Conservation (phyloP, 2,113 vertebrate species). For the Oryzias woworae region DNA sequence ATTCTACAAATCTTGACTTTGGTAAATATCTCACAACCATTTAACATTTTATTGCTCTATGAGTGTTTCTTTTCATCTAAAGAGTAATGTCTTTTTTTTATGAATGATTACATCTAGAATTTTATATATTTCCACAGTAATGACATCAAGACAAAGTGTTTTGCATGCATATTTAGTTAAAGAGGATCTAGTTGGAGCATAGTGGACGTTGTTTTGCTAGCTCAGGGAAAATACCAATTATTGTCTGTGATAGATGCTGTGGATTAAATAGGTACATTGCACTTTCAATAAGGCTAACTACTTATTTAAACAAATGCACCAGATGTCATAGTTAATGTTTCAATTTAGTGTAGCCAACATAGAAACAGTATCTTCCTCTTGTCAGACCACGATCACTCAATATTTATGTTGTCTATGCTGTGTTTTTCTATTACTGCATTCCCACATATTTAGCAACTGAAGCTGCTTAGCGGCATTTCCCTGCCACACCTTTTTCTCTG, state of each 20-base stretch:
- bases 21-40: neutral
- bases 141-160: slow-evolving; percentile 62
- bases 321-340: slow-evolving; percentile 5
- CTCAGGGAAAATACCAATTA: slow-evolving; percentile 63
- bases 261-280: slow-evolving; percentile 34
- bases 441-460: slow-evolving; percentile 29
- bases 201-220: slow-evolving; percentile 44
- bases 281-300: slow-evolving; percentile 8
- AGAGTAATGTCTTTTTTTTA: slow-evolving; percentile 3
- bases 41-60: slow-evolving; percentile 1
- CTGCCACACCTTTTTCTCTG: neutral
- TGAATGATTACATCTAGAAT: neutral
- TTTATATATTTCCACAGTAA: slow-evolving; percentile 48
- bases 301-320: slow-evolving; percentile 10
- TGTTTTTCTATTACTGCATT: slow-evolving; percentile 45
- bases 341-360: slow-evolving; percentile 1
- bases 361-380: slow-evolving; percentile 13
- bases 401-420: slow-evolving; percentile 29
- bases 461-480: slow-evolving; percentile 25
- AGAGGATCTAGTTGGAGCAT: slow-evolving; percentile 17
- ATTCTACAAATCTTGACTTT: neutral
- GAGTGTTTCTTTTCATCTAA: neutral
- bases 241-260: slow-evolving; percentile 69
- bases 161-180: slow-evolving; percentile 49
- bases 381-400: slow-evolving; percentile 21